phyloP scores from a whole-genome alignment of 2,113 vertebrate species.

The Caranx ignobilis region DNA sequence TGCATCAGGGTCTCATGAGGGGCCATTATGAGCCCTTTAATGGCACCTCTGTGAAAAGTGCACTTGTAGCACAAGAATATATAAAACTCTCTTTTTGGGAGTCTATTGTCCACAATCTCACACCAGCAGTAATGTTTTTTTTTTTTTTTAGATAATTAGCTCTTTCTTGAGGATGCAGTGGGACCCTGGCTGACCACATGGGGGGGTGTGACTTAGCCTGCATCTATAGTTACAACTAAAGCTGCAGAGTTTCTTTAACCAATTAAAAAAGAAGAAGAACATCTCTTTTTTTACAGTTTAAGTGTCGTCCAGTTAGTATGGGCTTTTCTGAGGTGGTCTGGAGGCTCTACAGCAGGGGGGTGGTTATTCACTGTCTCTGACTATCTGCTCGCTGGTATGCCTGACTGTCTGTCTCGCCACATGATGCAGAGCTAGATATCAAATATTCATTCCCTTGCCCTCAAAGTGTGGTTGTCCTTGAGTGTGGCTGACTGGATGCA shows the following conservation, averaged over 20 bases:
- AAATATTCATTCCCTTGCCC: slow-evolving; percentile 81
- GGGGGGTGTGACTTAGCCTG: background rate
- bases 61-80: background rate
- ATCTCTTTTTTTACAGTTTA: too few species aligned
- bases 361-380: slow-evolving; percentile 25
- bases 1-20: background rate
- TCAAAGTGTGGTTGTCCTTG: slow-evolving; percentile 73
- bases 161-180: background rate
- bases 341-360: slow-evolving; percentile 39
- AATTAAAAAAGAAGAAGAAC: background rate
- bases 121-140: background rate
- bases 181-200: background rate
- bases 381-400: slow-evolving; percentile 31
- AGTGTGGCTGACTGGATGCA: slow-evolving; percentile 68
- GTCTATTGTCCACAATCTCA: too few species aligned
- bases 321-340: background rate
- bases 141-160: background rate
- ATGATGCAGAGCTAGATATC: slow-evolving; percentile 74
- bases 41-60: background rate
- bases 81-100: background rate
- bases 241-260: background rate
- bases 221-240: background rate
- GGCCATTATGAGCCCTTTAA: background rate
- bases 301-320: background rate
- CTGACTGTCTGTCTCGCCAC: slow-evolving; percentile 65